Evolutionary conservation across 2,113 vertebrate species (phyloP), one percentile per base, ranked within the genome.

Genomic region (Notiomystis cincta): DNA sequence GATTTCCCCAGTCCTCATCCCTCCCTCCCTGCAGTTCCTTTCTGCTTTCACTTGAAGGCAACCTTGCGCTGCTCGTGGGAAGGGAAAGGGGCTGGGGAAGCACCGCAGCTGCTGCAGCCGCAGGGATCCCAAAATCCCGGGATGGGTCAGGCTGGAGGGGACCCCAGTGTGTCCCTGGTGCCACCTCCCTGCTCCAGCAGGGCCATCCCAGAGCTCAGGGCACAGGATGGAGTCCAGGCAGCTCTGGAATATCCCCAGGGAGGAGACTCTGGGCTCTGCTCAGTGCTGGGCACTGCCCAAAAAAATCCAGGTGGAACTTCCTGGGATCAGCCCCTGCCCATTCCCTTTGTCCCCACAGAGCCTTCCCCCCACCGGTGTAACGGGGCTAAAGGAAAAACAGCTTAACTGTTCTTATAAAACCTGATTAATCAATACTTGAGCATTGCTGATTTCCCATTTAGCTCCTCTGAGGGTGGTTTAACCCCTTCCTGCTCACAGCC

Each of bases 31-130:
- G 98, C 97, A 98, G 93, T 97, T 97, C 97, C 97, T 51, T 14
- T 35, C 20, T 42, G 40, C 24, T 64, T 70, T 93, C 98, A 95
- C 98, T 97, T n/a, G 98, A 96, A 97, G 98, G 98, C 97, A 93
- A 96, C 96, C 79, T 97, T 95, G 97, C 89, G 5, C 97, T 97
- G 84, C 35, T 14, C 64, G 94, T 66, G 47, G 50, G 5, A 12
- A 17, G 40, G 10, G 45, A 45, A 10, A 31, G 11, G 9, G 37
- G 19, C 48, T n/a, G 86, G 77, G 66, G 37, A 50, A 58, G 51
- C 61, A 20, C 13, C 0, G 16, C 50, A 4, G 40, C 45, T 17
- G 15, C 89, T 66, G 48, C 87, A 9, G 47, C 81, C 35, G 1
- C 18, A 9, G 33, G 11, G 8, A 65, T 2, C 58, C 50, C 70